Conservation (phyloP, 2,797 vertebrate genomes). For the Parambassis ranga region DNA sequence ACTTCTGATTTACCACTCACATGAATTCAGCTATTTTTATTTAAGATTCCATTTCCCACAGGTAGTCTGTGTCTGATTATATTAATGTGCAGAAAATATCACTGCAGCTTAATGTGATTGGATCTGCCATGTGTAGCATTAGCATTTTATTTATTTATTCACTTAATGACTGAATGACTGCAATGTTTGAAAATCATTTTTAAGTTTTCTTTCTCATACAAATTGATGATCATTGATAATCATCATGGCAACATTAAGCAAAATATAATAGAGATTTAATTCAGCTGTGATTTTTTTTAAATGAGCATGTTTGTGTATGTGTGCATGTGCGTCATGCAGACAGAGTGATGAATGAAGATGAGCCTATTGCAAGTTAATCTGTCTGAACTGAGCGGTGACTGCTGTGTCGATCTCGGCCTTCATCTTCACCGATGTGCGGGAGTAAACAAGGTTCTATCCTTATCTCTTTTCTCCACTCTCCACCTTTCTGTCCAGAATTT, state of each 20-base stretch:
- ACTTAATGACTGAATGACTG: background rate
- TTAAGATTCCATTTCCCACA: conserved; percentile 4
- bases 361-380: conserved; percentile 53
- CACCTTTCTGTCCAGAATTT: background rate
- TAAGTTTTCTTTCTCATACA: background rate
- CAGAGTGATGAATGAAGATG: conserved; percentile 55
- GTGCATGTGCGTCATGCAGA: conserved; percentile 5
- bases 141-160: conserved; percentile 4
- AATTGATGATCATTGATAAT: conserved; percentile 12
- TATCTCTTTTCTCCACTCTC: background rate
- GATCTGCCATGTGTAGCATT: conserved; percentile 23
- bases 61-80: background rate
- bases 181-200: background rate
- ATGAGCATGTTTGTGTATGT: background rate
- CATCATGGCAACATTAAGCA: background rate
- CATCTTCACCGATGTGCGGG: conserved; percentile 25
- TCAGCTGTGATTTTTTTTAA: background rate
- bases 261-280: conserved; percentile 16
- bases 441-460: conserved; percentile 29
- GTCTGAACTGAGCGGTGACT: conserved; percentile 29
- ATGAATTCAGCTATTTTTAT: background rate
- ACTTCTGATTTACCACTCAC: background rate
- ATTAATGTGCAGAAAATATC: conserved; percentile 29
- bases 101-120: conserved; percentile 5
- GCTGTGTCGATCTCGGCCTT: conserved; percentile 23